A percentile compares a stretch with the other conserved stretches of the same genome.
Evolutionary conservation across 2,888 invertebrate species (phyloP).

Genomic region (Flexamia atlantica): DNA sequence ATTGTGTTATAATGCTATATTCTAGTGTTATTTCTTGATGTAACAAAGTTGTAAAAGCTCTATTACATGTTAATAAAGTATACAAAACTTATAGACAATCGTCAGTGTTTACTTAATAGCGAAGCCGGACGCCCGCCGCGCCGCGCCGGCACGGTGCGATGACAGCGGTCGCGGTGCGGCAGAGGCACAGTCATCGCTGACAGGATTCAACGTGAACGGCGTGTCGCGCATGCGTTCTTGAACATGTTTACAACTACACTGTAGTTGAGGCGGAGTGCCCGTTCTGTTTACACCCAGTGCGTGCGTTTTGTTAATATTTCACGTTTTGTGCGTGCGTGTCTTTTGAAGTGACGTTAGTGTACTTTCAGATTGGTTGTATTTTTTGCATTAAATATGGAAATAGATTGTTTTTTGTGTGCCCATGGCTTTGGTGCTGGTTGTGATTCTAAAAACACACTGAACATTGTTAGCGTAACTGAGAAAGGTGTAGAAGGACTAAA

Average conservation of each 20-base stretch:
- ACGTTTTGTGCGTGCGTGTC: conserved; percentile 17
- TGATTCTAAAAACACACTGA: conserved; percentile 45
- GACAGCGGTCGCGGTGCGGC: conserved; percentile 38
- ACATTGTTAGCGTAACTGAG: conserved; percentile 36
- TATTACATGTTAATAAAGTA: conserved; percentile 1
- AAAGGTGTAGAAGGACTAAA: conserved; percentile 40
- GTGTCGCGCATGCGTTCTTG: conserved; percentile 25
- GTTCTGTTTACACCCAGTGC: conserved; percentile 43
- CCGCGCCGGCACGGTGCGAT: conserved; percentile 43
- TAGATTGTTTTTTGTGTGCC: conserved; percentile 31
- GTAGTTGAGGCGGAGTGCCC: conserved; percentile 20
- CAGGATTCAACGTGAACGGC: conserved; percentile 15
- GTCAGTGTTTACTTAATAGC: conserved; percentile 4
- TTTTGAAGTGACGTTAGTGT: conserved; percentile 42
- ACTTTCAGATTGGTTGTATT: conserved; percentile 27
- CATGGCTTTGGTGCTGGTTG: conserved; percentile 28
- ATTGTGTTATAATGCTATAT: conserved; percentile 4
- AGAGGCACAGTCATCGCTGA: conserved; percentile 13
- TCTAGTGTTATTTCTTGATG: conserved; percentile 22
- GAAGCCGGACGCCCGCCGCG: conserved; percentile 34
- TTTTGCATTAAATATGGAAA: conserved; percentile 20
- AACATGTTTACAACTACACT: conserved; percentile 25
- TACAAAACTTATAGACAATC: conserved; percentile 29
- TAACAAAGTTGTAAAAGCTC: conserved; percentile 13
- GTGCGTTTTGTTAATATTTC: conserved; percentile 36